Evolutionary conservation across 2,797 vertebrate species (phyloP), one percentile per base, ranked within the genome.

Genomic region (Corythornis leucogaster): DNA sequence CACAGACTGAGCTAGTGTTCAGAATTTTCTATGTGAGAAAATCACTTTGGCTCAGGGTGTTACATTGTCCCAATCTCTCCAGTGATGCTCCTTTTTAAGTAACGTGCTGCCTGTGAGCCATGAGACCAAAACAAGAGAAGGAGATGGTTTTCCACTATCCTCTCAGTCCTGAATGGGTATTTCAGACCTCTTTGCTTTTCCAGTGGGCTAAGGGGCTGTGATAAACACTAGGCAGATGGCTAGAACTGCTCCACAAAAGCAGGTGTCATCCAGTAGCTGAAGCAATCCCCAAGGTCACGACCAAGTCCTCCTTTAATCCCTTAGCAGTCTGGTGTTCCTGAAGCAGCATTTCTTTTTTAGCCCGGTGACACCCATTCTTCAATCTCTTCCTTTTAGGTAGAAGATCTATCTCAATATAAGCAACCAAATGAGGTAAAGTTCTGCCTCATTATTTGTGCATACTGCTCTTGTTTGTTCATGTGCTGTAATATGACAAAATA

Each of bases 261-360:
- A 63, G 33, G 31, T 9, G 15, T 6, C 8, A 2, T 33, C 35
- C 59, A 45, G 35, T 9, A 43, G 21, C 11, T 89, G 50, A 67
- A 81, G 22, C 48, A 68, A 30, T 25, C 18, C 33, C 26, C 0
- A 1, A 25, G 26, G 9, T 0, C 4, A 6, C 30, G 57, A 3
- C 26, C 6, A 7, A 63, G 2, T 31, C 16, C 45, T 69, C 8
- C 15, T 43, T 54, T n/a, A 71, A 51, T 0, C 0, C 14, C 6
- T 67, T 24, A 74, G 24, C 26, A 84, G 48, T 45, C 13, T 42
- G 33, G 7, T 30, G 6, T 40, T 71, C 30, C 40, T 40, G 62
- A 18, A 63, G 35, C 28, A 57, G 24, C 22, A 73, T 8, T 46
- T 57, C 8, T 15, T 67, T 42, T n/a, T 92, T 58, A 75, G 17